Evolutionary conservation across 1,140 invertebrate species (phyloP), one percentile per base, ranked within the genome.

Genomic region (Drosophila orosa): DNA sequence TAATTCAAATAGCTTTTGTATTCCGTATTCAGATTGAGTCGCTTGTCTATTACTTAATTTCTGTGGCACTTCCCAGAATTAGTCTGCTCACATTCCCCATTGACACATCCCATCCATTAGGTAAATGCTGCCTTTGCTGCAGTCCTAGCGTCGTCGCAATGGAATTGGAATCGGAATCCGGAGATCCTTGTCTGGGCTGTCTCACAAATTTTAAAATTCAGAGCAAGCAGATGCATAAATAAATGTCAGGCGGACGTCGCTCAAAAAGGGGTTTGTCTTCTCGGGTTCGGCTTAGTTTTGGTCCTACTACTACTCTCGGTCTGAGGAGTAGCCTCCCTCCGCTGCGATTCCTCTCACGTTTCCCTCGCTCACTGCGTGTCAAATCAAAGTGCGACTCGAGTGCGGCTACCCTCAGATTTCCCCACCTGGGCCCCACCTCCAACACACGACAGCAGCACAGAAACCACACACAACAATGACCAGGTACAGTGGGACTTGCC

Each of bases 211-310:
- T 74, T 74, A 50, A 74, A 65, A 74, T 74, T 74, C 72, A 65
- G 59, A 74, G 58, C 69, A 63, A 71, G 67, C 40, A 27, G 29
- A 56, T 65, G 60, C 71, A 74, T 74, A 74, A 74, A 62, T 74
- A 63, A 68, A 74, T 24, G 60, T 35, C 47, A 65, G 37, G 12
- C 68, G 39, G 27, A 7, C 44, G 44, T 71, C 65, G 35, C 56
- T 52, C 29, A 60, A 47, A 74, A 55, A 27, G 48, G 50, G 68
- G 57, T 48, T 40, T 61, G 58, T 12, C 58, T 17, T 12, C 61
- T 40, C n/a, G 19, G 47, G 27, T 37, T 45, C 24, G 62, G 15
- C 47, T 66, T 19, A n/a, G 48, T 31, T 56, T 68, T 47, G 31
- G 39, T 65, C 39, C 61, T 54, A 42, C 25, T 65, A 31, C 61